A percentile compares a stretch with the other conserved stretches of the same genome.
Evolutionary conservation across 2,888 invertebrate species (phyloP).

Genomic region (Cataglyphis livida): DNA sequence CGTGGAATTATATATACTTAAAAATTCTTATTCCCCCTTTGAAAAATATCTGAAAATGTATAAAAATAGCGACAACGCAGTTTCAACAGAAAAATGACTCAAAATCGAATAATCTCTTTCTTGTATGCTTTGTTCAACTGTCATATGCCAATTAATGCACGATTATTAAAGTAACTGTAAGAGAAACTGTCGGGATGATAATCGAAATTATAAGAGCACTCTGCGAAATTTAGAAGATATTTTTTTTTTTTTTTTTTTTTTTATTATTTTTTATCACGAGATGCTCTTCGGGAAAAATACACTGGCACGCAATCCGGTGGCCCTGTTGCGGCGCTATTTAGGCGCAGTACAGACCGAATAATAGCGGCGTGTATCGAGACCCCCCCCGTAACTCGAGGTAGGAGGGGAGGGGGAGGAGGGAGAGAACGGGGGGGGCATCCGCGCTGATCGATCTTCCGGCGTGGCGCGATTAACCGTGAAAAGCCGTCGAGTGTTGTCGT

Average conservation of each 20-base stretch:
- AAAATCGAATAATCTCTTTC: background rate
- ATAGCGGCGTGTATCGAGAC: constrained; percentile 15
- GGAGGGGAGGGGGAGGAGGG: background rate
- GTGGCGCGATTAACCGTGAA: constrained; percentile 74
- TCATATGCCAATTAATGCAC: too few relatives aligned
- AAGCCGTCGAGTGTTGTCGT: constrained; percentile 67
- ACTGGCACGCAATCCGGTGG: background rate
- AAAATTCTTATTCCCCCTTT: background rate
- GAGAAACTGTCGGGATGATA: background rate
- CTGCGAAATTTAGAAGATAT: too few relatives aligned
- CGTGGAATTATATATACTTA: background rate
- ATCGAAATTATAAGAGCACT: background rate
- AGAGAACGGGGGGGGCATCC: constrained; percentile 41
- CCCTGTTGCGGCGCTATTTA: constrained; percentile 37
- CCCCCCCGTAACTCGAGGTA: constrained; percentile 17
- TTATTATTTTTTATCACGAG: too few relatives aligned
- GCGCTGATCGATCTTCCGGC: constrained; percentile 77
- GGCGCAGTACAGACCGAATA: constrained; percentile 34
- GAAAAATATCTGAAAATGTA: background rate
- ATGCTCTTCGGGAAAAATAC: background rate
- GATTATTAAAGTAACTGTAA: background rate
- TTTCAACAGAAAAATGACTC: background rate
- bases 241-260: background rate
- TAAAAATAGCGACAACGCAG: background rate
- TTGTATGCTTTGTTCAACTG: too few relatives aligned